These are phyloP conservation scores for Amblyteles armatorius DNA, from an alignment of 2,888 invertebrate genomes.

Conservation along the genomic window DNA sequence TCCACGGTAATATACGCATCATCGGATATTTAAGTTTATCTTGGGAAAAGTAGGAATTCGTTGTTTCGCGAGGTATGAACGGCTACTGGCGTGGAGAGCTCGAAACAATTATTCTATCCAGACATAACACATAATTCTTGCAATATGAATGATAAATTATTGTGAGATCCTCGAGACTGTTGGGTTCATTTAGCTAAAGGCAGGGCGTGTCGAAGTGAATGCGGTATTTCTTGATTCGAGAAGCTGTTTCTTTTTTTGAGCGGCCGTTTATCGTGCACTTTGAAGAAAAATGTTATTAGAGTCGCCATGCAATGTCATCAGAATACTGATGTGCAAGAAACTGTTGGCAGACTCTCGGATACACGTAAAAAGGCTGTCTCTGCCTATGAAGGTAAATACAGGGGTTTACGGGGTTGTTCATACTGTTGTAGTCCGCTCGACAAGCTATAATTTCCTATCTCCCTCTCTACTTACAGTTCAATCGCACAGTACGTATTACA, in stretches of 20 bases:
- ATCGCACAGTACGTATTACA: background rate
- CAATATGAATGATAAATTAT: background rate
- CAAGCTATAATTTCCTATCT: background rate
- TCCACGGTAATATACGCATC: constrained; percentile 47
- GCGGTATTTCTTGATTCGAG: background rate
- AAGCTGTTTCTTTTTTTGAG: background rate
- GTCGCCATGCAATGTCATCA: background rate
- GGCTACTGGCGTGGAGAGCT: background rate
- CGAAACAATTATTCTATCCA: no score
- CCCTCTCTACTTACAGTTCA: background rate
- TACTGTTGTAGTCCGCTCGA: background rate
- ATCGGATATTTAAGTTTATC: background rate
- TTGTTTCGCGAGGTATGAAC: background rate
- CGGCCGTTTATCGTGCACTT: background rate
- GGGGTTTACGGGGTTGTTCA: background rate
- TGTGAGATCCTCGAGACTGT: background rate
- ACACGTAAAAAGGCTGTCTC: background rate
- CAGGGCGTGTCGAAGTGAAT: background rate
- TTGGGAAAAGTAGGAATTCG: background rate
- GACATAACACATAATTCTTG: background rate
- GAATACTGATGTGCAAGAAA: background rate
- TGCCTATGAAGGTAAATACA: background rate
- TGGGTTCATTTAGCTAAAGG: background rate
- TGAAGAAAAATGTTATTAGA: background rate
- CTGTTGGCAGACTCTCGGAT: background rate